Base-by-base conservation (phyloP, 2,797 vertebrate species). In the Oryzias dopingdopingensis region DNA sequence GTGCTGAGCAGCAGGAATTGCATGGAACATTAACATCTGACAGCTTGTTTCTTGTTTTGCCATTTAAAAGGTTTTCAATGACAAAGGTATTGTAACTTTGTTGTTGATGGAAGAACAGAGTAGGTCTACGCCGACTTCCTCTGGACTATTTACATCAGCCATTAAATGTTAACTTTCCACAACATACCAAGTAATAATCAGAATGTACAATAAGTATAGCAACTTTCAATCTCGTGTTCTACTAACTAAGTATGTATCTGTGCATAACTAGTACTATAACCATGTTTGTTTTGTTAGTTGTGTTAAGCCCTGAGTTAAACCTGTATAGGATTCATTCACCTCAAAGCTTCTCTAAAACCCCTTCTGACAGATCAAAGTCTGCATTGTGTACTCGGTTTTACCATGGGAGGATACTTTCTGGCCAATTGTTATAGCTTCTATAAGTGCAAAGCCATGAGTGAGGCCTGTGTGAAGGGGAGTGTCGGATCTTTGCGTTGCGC, bases 351-450 rank as follows among this genome's bases (percentile, higher is more conserved):
- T 59, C 56, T 40, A 64, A 72, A 42, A 14, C 62, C 58, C 40
- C 58, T 65, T 56, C 66, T 18, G 13, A 55, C 62, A 55, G 76
- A 86, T 83, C 84, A 88, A 85, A 85, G 84, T 56, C 46, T 61
- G 49, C 14, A 42, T 22, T 82, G 82, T 84, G 77, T 78, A 69
- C 65, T 77, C 51, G 73, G 56, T 76, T 81, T 76, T 79, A 83
- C 82, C 77, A 46, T 52, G 47, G 52, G 32, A 56, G 52, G 14
- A 14, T 66, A 60, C 64, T 72, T 52, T 81, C 61, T 59, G 55
- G 29, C 4, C 14, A 52, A 79, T 71, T 76, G 79, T 77, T 81
- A 84, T 83, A 59, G 26, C 74, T 78, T 49, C 70, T 77, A 62
- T 50, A 56, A 81, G 74, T 54, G 70, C 77, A 69, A 78, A 83